A percentile compares a stretch with the other conserved stretches of the same genome.
These are phyloP conservation scores for Yasuhikotakia modesta DNA, from an alignment of 2,797 vertebrate genomes.

Conservation along the genomic window DNA sequence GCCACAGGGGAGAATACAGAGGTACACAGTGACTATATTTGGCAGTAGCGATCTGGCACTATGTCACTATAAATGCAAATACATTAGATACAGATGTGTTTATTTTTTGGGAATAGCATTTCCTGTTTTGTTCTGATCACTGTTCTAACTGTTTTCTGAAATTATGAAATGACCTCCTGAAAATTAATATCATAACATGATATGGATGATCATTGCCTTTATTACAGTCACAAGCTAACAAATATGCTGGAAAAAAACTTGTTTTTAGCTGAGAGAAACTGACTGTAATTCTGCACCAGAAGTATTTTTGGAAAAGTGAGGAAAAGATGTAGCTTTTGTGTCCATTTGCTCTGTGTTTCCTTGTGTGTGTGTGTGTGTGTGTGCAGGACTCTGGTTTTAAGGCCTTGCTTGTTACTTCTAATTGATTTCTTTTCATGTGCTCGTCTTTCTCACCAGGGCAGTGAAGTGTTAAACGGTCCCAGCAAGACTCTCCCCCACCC, in stretches of 20 bases:
- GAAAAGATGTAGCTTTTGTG: conserved; percentile 29
- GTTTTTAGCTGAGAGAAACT: conserved; percentile 11
- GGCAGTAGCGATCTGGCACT: too few relatives aligned
- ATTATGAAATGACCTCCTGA: too few relatives aligned
- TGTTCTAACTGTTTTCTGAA: background rate
- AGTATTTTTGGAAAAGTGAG: conserved; percentile 26
- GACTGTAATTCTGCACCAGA: conserved; percentile 23
- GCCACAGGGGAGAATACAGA: too few relatives aligned
- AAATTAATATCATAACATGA: background rate
- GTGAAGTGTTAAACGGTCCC: conserved; percentile 61
- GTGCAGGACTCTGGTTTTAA: conserved; percentile 42
- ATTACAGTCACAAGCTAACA: conserved; percentile 18
- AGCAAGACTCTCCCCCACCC: conserved; percentile 44
- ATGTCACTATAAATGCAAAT: too few relatives aligned
- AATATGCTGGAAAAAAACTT: background rate
- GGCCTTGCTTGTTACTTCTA: conserved; percentile 63
- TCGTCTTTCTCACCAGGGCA: conserved; percentile 62
- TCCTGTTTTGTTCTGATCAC: conserved; percentile 15
- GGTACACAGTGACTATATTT: too few relatives aligned
- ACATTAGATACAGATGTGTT: too few relatives aligned
- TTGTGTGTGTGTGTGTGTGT: conserved; percentile 52
- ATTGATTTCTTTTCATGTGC: conserved; percentile 66
- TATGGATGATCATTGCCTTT: conserved; percentile 14
- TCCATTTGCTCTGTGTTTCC: conserved; percentile 46
- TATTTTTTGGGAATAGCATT: too few relatives aligned